Conservation (phyloP, 2,888 invertebrate genomes). For the Pyrgus malvae region DNA sequence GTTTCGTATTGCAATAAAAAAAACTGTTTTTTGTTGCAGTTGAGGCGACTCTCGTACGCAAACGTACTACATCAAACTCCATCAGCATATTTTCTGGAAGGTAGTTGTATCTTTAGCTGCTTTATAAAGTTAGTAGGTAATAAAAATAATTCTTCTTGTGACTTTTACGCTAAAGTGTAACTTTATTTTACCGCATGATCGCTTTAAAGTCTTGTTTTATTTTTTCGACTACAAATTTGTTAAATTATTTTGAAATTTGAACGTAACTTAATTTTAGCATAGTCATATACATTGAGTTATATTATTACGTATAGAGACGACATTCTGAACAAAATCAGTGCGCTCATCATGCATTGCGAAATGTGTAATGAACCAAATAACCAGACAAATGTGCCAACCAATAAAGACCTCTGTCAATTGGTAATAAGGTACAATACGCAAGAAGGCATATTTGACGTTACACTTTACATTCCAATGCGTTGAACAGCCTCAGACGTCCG, state of each 20-base stretch:
- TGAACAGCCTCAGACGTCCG: no score
- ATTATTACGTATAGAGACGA: no score
- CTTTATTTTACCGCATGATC: conserved; percentile 9
- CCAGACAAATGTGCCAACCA: no score
- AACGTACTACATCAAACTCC: conserved; percentile 87
- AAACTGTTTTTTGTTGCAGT: conserved; percentile 74
- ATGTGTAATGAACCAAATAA: no score
- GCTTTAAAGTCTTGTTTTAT: conserved; percentile 7
- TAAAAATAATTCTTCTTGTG: not conserved
- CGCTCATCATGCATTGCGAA: no score
- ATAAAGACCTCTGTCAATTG: no score
- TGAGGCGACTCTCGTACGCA: conserved; percentile 86
- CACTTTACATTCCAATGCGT: no score
- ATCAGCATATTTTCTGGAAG: conserved; percentile 89
- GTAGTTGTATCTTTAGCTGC: conserved; percentile 67
- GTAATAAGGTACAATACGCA: no score
- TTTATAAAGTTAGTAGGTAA: not conserved
- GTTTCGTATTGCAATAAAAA: not conserved
- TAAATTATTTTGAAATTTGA: conserved; percentile 19
- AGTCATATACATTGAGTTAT: no score
- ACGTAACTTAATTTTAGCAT: conserved; percentile 13
- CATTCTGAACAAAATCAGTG: no score
- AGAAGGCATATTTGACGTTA: no score
- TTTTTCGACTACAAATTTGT: conserved; percentile 4
- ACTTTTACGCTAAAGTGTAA: not conserved